Evolutionary conservation across 1,140 invertebrate species (phyloP).

Genomic region (Tetramorium simillimum): DNA sequence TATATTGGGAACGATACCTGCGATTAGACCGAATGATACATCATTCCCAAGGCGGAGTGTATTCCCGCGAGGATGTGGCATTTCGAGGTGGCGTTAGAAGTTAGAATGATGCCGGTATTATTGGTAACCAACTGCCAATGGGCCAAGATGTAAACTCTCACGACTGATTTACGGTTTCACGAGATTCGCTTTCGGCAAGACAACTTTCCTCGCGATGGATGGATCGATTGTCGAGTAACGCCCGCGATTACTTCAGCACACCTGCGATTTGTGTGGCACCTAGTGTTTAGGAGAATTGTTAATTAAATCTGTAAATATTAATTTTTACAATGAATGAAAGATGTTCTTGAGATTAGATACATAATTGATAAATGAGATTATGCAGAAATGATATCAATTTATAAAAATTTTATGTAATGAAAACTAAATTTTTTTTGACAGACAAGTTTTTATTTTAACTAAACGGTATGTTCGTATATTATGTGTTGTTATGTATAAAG

Average conservation of each 20-base stretch:
- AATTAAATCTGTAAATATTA: slow-evolving; percentile 7
- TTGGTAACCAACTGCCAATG: slow-evolving; percentile 55
- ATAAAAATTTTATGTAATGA: neutral
- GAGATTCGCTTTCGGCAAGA: slow-evolving; percentile 73
- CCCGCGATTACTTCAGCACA: neutral
- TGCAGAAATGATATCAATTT: neutral
- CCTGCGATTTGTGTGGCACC: neutral
- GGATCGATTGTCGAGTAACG: slow-evolving; percentile 46
- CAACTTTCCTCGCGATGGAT: slow-evolving; percentile 71
- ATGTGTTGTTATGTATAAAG: neutral
- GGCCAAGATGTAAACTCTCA: slow-evolving; percentile 63
- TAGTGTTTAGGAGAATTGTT: neutral
- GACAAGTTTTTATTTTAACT: neutral
- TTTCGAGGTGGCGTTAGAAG: slow-evolving; percentile 42
- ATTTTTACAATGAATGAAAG: neutral
- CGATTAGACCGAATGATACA: neutral
- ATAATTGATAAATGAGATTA: neutral
- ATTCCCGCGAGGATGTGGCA: slow-evolving; percentile 65
- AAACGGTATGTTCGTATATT: neutral
- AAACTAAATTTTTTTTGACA: neutral
- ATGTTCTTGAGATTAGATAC: neutral
- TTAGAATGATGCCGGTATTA: slow-evolving; percentile 60
- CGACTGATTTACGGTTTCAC: slow-evolving; percentile 69
- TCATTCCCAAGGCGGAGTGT: slow-evolving; percentile 53
- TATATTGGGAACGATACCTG: slow-evolving; percentile 1